phyloP scores from a whole-genome alignment of 2,888 invertebrate species.

The Clanis bilineata region DNA sequence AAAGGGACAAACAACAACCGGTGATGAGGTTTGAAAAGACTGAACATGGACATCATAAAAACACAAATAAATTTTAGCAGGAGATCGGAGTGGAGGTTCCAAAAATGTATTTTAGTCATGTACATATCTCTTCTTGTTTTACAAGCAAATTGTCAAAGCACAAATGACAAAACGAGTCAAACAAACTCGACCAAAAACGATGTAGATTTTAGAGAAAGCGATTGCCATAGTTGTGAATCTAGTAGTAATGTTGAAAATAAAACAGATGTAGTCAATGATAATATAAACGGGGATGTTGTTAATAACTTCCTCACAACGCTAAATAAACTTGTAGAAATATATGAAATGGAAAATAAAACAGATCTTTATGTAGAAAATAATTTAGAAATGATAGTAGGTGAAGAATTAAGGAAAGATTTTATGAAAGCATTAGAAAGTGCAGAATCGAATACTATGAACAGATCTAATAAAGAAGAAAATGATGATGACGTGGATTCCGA shows the following conservation, averaged over 20 bases:
- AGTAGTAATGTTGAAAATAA: constrained; percentile 49
- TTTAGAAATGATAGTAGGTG: constrained; percentile 82
- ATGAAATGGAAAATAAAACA: constrained; percentile 61
- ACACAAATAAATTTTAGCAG: constrained; percentile 46
- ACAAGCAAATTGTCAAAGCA: constrained; percentile 54
- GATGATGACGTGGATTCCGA: constrained; percentile 32
- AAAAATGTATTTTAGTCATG: constrained; percentile 48
- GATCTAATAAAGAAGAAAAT: constrained; percentile 24
- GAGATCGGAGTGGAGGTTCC: constrained; percentile 58
- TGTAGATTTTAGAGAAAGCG: constrained; percentile 62
- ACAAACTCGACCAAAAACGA: constrained; percentile 62
- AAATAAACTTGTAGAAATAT: constrained; percentile 53
- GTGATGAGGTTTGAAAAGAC: constrained; percentile 65
- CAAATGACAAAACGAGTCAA: constrained; percentile 50
- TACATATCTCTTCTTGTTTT: constrained; percentile 54
- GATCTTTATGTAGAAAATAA: constrained; percentile 69
- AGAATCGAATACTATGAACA: constrained; percentile 61
- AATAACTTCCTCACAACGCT: constrained; percentile 56
- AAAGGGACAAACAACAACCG: constrained; percentile 34
- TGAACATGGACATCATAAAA: constrained; percentile 59
- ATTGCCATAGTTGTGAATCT: constrained; percentile 75
- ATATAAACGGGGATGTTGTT: constrained; percentile 38
- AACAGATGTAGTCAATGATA: constrained; percentile 29
- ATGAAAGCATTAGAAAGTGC: constrained; percentile 83
- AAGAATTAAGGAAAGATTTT: constrained; percentile 77